phyloP scores from a whole-genome alignment of 2,797 vertebrate genomes.

The Nannoperca obscura region DNA sequence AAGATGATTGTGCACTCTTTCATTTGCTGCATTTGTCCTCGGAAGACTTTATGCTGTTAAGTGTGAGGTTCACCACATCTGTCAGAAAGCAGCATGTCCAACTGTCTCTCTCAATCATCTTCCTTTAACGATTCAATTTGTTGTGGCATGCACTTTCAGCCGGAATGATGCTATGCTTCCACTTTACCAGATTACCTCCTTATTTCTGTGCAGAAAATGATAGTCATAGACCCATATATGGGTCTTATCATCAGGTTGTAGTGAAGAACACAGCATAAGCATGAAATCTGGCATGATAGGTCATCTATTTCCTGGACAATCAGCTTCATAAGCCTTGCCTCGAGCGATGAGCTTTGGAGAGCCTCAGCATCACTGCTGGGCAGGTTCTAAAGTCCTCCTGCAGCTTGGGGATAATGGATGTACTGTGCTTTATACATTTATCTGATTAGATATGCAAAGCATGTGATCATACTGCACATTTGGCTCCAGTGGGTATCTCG shows the following conservation, averaged over 20 bases:
- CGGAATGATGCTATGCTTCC: slow-evolving; percentile 25
- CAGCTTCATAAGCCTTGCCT: slow-evolving; percentile 41
- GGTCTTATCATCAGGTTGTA: slow-evolving; percentile 15
- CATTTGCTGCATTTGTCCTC: slow-evolving; percentile 11
- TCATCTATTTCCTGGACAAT: slow-evolving; percentile 48
- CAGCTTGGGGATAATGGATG: slow-evolving; percentile 44
- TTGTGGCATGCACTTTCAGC: slow-evolving; percentile 12
- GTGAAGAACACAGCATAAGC: neutral
- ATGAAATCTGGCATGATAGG: slow-evolving; percentile 33
- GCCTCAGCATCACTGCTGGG: slow-evolving; percentile 16
- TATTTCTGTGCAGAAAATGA: slow-evolving; percentile 24
- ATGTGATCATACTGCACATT: slow-evolving; percentile 45
- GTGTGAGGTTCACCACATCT: slow-evolving; percentile 26
- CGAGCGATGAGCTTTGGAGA: slow-evolving; percentile 45
- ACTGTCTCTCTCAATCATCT: slow-evolving; percentile 50
- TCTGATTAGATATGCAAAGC: slow-evolving; percentile 65
- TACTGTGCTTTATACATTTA: slow-evolving; percentile 45
- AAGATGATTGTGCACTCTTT: neutral
- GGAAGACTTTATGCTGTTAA: slow-evolving; percentile 29
- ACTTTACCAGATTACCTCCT: slow-evolving; percentile 29
- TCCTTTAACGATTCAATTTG: slow-evolving; percentile 49
- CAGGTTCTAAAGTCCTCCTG: slow-evolving; percentile 40
- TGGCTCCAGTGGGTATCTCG: slow-evolving; percentile 35
- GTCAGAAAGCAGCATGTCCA: slow-evolving; percentile 22
- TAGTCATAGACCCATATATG: slow-evolving; percentile 4